Evolutionary conservation across 2,797 vertebrate genomes (phyloP).

Genomic region (Sibirionetta formosa): DNA sequence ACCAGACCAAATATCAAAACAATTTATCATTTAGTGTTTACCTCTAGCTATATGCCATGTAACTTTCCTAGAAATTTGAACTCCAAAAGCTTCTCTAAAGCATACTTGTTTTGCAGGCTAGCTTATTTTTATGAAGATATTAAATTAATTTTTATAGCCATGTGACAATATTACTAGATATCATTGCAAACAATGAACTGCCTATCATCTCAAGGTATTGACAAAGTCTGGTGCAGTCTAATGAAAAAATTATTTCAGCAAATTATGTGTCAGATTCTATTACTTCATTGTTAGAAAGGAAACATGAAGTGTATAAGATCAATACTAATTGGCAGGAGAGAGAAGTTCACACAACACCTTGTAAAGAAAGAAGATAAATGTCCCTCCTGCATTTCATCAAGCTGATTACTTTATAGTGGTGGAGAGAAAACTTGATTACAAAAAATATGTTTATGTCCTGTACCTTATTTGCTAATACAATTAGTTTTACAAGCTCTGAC

Average conservation of each 20-base stretch:
- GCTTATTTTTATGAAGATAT: neutral
- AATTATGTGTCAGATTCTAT: conserved; percentile 21
- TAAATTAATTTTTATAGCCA: neutral
- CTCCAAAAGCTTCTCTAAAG: neutral
- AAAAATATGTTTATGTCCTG: neutral
- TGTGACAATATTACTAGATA: neutral
- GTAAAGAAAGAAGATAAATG: conserved; percentile 5
- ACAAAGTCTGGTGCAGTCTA: neutral
- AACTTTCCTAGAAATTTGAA: neutral
- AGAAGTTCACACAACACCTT: neutral
- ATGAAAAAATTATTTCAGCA: conserved; percentile 39
- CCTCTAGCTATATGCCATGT: neutral
- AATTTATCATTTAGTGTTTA: conserved; percentile 8
- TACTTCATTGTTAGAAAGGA: neutral
- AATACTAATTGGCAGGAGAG: conserved; percentile 23
- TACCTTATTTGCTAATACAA: neutral
- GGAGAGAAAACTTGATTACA: conserved; percentile 21
- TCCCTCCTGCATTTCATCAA: conserved; percentile 14
- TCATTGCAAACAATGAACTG: neutral
- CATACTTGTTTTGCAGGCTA: neutral
- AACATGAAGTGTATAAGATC: conserved; percentile 11
- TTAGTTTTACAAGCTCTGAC: neutral
- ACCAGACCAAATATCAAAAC: neutral
- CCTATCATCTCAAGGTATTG: neutral
- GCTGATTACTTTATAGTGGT: neutral